Conservation (phyloP, 2,113 vertebrate genomes). For the Scalopus aquaticus region DNA sequence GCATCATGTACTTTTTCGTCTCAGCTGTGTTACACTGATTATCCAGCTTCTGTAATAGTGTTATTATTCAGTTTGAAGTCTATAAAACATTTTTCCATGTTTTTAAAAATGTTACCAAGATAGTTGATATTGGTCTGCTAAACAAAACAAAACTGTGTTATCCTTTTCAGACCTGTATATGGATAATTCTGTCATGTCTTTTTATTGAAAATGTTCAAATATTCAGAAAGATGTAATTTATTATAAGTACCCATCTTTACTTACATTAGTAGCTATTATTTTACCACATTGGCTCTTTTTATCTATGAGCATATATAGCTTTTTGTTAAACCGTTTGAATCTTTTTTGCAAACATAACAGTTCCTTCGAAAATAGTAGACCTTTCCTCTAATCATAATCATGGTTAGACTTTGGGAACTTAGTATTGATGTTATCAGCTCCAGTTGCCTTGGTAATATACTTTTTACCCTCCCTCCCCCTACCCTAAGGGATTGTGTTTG, state of each 20-base stretch:
- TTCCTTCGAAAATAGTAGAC: not conserved
- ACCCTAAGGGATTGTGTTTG: not conserved
- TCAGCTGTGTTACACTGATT: not conserved
- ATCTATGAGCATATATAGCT: not conserved
- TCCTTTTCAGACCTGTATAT: not conserved
- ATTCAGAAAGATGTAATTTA: not conserved
- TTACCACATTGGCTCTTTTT: not conserved
- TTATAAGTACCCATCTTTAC: not conserved
- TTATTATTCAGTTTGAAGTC: not conserved
- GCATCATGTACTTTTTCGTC: not conserved
- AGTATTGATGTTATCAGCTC: not conserved
- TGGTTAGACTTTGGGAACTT: not conserved
- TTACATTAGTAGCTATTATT: not conserved
- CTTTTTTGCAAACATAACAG: not conserved
- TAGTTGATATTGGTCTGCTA: not conserved
- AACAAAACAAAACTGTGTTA: not conserved
- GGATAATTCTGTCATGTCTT: not conserved
- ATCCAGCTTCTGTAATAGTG: not conserved
- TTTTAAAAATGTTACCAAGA: not conserved
- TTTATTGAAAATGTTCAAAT: not conserved
- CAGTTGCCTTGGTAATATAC: not conserved
- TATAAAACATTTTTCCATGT: not conserved
- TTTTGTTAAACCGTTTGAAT: not conserved
- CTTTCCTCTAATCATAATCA: not conserved
- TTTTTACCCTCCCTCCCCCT: not conserved